These are phyloP conservation scores for Drosophila anomalata DNA, from an alignment of 2,888 invertebrate species.

Conservation along the genomic window DNA sequence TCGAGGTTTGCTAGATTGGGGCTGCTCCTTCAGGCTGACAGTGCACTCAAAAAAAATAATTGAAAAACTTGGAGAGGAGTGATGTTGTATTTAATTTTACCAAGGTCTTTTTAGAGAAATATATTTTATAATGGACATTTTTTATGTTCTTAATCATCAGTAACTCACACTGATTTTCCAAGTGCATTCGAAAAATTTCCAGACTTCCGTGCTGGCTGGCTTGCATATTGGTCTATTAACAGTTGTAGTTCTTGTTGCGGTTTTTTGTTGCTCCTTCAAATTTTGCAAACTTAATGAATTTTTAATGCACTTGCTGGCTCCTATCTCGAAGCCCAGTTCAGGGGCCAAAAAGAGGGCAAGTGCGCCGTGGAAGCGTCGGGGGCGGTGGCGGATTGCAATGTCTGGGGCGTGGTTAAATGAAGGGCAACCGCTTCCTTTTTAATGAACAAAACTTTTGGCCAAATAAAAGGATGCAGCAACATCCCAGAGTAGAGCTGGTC, in stretches of 20 bases:
- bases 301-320: slow-evolving; percentile 81
- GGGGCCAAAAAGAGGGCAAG: slow-evolving; percentile 59
- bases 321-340: slow-evolving; percentile 4
- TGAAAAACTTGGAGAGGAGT: not conserved
- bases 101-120: no score
- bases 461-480: slow-evolving; percentile 59
- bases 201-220: slow-evolving; percentile 51
- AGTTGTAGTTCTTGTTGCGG: slow-evolving; percentile 69
- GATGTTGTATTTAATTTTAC: no score
- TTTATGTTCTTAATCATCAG: no score
- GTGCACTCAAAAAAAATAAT: not conserved
- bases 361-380: slow-evolving; percentile 23
- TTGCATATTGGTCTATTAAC: slow-evolving; percentile 80
- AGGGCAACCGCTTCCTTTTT: slow-evolving; percentile 73
- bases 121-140: no score
- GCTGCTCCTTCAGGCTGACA: slow-evolving; percentile 1
- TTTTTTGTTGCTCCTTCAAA: slow-evolving; percentile 72
- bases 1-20: not conserved
- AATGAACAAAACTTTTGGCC: slow-evolving; percentile 79
- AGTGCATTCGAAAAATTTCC: slow-evolving; percentile 68
- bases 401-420: slow-evolving; percentile 75
- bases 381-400: slow-evolving; percentile 61
- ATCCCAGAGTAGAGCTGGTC: not conserved
- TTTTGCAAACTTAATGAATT: slow-evolving; percentile 83
- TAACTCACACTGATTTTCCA: not conserved